These are phyloP conservation scores for Sorex araneus DNA, from an alignment of 2,113 vertebrate species.

Conservation along the genomic window DNA sequence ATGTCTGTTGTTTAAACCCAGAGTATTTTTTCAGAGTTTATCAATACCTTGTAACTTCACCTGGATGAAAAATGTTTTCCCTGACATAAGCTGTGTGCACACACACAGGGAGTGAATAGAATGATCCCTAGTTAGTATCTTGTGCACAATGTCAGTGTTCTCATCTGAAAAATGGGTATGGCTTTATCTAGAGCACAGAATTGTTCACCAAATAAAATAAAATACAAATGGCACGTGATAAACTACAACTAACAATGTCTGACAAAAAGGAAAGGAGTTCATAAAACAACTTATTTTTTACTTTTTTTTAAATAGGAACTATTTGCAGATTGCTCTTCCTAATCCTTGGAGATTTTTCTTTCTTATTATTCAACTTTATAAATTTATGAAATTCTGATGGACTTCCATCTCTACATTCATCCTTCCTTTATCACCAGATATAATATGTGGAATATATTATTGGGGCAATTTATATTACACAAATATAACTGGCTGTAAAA, in stretches of 20 bases:
- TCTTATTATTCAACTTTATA: not conserved
- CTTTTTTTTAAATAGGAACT: not conserved
- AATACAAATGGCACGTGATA: not conserved
- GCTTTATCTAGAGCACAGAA: conserved; percentile 26
- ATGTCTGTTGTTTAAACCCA: not conserved
- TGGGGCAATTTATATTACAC: not conserved
- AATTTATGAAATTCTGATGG: not conserved
- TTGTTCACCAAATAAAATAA: not conserved
- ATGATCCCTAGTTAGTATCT: not conserved
- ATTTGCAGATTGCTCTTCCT: not conserved
- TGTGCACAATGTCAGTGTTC: not conserved
- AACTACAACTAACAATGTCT: not conserved
- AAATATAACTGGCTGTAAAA: not conserved
- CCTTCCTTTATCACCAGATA: not conserved
- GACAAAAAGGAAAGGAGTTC: not conserved
- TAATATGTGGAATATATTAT: not conserved
- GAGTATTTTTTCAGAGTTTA: not conserved
- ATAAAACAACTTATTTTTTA: not conserved
- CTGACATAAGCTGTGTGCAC: fast-evolving
- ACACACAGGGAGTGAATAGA: not conserved
- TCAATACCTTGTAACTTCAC: not conserved
- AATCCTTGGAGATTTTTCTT: not conserved
- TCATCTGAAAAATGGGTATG: not conserved
- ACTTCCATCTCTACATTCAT: not conserved
- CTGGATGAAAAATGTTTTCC: not conserved